Conservation (phyloP, 2,888 invertebrate genomes). For the Hofmannophila pseudospretella region DNA sequence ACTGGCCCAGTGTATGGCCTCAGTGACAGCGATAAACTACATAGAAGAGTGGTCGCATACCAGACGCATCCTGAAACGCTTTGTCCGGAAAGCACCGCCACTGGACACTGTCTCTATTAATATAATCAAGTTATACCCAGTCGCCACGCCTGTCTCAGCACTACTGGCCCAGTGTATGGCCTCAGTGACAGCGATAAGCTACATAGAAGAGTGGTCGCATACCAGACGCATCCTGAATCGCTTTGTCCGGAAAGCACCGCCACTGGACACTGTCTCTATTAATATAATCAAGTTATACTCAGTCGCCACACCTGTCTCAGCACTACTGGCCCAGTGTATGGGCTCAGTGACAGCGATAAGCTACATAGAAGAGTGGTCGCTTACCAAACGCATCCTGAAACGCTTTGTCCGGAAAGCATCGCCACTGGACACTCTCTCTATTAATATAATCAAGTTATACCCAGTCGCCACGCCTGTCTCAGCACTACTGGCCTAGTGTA, state of each 20-base stretch:
- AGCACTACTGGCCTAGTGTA: constrained; percentile 19
- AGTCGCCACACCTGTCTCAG: constrained; percentile 20
- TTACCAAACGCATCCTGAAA: constrained; percentile 12
- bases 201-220: too few relatives aligned
- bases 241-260: constrained; percentile 10
- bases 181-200: constrained; percentile 14
- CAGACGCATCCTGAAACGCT: constrained; percentile 15
- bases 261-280: constrained; percentile 30
- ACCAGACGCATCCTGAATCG: constrained; percentile 15
- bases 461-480: constrained; percentile 24
- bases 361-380: too few relatives aligned
- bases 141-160: constrained; percentile 22
- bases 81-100: constrained; percentile 10
- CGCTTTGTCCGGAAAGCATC: constrained; percentile 10
- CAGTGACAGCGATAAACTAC: constrained; percentile 16
- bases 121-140: constrained; percentile 40
- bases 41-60: too few relatives aligned
- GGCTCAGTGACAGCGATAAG: constrained; percentile 15
- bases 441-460: constrained; percentile 43
- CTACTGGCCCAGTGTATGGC: constrained; percentile 17
- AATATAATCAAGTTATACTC: constrained; percentile 42
- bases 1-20: constrained; percentile 15
- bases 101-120: constrained; percentile 31
- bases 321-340: constrained; percentile 18
- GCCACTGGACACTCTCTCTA: constrained; percentile 27